Base-by-base conservation (phyloP, 2,888 invertebrate genomes). In the Odontothrips loti region DNA sequence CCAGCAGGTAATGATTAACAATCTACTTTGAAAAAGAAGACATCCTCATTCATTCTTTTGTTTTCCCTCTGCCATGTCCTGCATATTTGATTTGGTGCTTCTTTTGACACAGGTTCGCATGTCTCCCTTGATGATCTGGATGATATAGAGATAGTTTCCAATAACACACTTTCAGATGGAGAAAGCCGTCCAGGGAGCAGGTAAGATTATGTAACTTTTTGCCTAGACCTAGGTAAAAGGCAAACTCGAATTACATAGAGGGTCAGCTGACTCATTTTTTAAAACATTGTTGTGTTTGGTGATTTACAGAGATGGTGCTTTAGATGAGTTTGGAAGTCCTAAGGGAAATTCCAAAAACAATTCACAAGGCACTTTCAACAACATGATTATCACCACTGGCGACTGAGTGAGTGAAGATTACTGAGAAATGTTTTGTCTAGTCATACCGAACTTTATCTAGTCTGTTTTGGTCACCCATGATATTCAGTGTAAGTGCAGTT, bases 111-210 rank as follows among this genome's bases (percentile, higher is more conserved):
- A 90, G 90, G 90, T 85, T 90, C 90, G 15, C 90, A 89, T 85
- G 89, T 88, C 82, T 90, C 90, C 10, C 86, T 90, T 47, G 90
- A 89, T 83, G 90, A 89, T 79, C 89, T 90, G 84, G 85, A 85
- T 82, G 84, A 85, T 80, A 85, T 85, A 82, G 85, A 85, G 81
- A 84, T 85, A 43, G 82, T 84, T 11, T 84, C 85, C 15, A 84
- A 84, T 81, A 84, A 84, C 81, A 83, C 85, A 10, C 83, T 83
- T 17, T 84, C 84, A 20, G 84, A 83, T 79, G 84, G 84, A 68
- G 84, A 83, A 43, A 85, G 85, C 79, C 83, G 85, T 4, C 84
- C 85, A n/a, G 80, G 84, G 63, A 85, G 85, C 83, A 84, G 85
- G 84, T 84, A 79, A 83, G 80, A 81, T 58, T 11, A 58, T 17